These are phyloP conservation scores for Drosophila dunni DNA, from an alignment of 1,140 invertebrate species.

Conservation along the genomic window DNA sequence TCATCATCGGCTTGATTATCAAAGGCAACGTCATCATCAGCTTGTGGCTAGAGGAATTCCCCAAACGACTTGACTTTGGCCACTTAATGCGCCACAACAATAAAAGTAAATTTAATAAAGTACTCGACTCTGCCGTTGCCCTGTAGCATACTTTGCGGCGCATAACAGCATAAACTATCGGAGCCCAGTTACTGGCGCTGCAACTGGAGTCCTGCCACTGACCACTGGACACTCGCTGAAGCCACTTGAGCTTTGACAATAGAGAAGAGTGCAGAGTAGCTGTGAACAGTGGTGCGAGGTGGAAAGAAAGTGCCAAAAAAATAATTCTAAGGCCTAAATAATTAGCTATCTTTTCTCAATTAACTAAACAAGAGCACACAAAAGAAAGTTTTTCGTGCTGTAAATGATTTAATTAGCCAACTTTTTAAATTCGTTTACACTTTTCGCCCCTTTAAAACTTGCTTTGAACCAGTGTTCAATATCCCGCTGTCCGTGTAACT, in stretches of 20 bases:
- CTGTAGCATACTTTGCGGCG: conserved; percentile 75
- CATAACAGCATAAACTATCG: conserved; percentile 76
- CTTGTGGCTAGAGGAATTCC: conserved; percentile 53
- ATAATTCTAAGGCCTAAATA: no score
- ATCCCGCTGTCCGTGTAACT: neutral
- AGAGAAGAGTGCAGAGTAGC: conserved; percentile 58
- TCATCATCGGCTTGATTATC: conserved; percentile 55
- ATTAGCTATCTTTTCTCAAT: no score
- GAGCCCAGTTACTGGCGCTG: conserved; percentile 22
- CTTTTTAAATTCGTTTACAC: no score
- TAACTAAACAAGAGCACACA: no score
- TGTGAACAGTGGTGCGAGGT: conserved; percentile 20
- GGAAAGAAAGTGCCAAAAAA: neutral
- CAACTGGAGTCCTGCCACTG: conserved; percentile 1
- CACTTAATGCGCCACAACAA: conserved; percentile 81
- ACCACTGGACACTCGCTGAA: conserved; percentile 30
- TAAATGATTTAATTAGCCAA: no score
- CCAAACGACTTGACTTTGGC: conserved; percentile 56
- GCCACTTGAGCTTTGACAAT: conserved; percentile 80
- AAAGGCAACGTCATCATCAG: conserved; percentile 9
- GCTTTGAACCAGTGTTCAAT: conserved; percentile 5
- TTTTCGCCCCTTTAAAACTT: neutral
- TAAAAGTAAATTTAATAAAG: conserved; percentile 82
- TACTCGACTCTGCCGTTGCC: conserved; percentile 62
- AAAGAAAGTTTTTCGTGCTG: no score